phyloP scores from a whole-genome alignment of 2,113 vertebrate species.

The Anolis carolinensis region DNA sequence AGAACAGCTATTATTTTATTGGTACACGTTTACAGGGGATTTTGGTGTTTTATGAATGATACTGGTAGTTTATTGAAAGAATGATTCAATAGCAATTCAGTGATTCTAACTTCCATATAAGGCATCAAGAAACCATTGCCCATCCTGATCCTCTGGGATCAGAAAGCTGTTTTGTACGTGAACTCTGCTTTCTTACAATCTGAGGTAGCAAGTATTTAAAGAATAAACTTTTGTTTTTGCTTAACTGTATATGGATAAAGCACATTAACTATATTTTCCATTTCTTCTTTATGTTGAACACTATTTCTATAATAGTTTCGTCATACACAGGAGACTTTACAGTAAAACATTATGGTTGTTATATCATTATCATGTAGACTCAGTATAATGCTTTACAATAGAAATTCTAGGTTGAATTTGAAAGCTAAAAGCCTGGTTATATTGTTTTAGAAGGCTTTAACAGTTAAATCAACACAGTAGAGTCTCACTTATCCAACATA shows the following conservation, averaged over 20 bases:
- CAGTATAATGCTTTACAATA: background rate
- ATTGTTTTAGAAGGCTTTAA: constrained; percentile 29
- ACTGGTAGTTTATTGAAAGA: background rate
- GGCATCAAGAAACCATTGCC: constrained; percentile 4
- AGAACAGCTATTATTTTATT: background rate
- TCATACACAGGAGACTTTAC: background rate
- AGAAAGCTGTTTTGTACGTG: background rate
- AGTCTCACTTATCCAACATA: too few relatives aligned
- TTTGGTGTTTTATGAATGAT: background rate
- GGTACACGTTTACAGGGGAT: background rate
- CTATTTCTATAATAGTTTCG: constrained; percentile 8
- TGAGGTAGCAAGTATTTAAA: background rate
- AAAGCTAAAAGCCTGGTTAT: constrained; percentile 22
- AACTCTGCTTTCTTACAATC: background rate
- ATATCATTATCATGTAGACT: constrained; percentile 21
- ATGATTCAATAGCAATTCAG: background rate
- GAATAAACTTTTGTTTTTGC: constrained; percentile 23
- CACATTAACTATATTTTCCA: constrained; percentile 20
- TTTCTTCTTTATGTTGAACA: constrained; percentile 3
- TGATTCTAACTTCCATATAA: constrained; percentile 11
- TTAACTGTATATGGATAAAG: background rate
- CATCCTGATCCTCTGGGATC: background rate
- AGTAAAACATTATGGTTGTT: background rate
- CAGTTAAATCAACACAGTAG: constrained; percentile 53
- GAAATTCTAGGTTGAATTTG: constrained; percentile 1